Conservation (phyloP, 92 coral and sea anemone genomes). For the Meandrina meandrites region DNA sequence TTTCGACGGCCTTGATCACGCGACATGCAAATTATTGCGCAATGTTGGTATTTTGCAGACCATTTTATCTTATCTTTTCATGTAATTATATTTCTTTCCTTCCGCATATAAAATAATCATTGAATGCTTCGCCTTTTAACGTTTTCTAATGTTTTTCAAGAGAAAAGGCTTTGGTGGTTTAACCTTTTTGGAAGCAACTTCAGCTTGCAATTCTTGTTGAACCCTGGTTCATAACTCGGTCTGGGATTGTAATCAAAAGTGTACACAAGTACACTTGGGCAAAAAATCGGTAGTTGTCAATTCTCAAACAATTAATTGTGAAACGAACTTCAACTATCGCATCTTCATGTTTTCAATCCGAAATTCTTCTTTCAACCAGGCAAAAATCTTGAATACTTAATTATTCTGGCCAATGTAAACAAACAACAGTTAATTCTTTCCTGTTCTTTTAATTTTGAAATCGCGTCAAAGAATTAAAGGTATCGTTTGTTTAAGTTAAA, state of each 20-base stretch:
- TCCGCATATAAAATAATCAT: neutral
- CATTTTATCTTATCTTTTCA: neutral
- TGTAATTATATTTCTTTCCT: neutral
- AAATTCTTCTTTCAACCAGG: neutral
- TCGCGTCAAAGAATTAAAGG: no score
- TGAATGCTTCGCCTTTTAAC: neutral
- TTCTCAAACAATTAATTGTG: neutral
- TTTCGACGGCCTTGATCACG: neutral
- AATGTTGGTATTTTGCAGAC: neutral
- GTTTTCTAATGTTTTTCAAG: neutral
- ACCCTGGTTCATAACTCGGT: no score
- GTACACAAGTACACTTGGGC: no score
- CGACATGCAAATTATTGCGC: slow-evolving; percentile 8
- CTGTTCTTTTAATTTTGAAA: no score
- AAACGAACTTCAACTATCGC: neutral
- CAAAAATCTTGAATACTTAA: neutral
- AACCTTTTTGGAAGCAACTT: no score
- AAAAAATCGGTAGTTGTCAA: neutral
- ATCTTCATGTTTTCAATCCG: neutral
- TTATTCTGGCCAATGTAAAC: no score
- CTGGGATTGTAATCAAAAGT: no score
- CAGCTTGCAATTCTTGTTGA: no score
- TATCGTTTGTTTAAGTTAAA: no score
- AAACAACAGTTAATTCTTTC: no score
- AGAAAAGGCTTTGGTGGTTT: neutral